phyloP scores from a whole-genome alignment of 2,113 vertebrate genomes.

The rat (Rattus norvegicus) region DNA sequence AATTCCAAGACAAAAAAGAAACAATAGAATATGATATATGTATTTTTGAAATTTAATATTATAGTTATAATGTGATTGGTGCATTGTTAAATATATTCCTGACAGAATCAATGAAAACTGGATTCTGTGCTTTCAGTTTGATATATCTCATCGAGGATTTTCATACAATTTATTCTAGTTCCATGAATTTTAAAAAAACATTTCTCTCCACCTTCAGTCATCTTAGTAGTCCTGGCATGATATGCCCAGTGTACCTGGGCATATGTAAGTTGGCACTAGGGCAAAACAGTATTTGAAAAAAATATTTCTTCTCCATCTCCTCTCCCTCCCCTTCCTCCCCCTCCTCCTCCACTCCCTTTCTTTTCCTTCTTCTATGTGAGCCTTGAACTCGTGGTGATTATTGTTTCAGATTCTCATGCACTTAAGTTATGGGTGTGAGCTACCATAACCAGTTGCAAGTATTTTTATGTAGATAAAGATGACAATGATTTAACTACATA shows the following conservation, averaged over 20 bases:
- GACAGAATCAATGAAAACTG: not conserved
- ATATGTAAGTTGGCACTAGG: not conserved
- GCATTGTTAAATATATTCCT: not conserved
- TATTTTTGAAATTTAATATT: not conserved
- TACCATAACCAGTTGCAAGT: not conserved
- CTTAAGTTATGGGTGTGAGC: not conserved
- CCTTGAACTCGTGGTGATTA: not conserved
- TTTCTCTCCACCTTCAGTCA: not conserved
- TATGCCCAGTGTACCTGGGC: not conserved
- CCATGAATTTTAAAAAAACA: not conserved
- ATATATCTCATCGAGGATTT: not conserved
- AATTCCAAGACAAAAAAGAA: conserved; percentile 6
- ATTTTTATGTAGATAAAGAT: not conserved
- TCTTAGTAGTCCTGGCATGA: not conserved
- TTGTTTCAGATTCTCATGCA: not conserved
- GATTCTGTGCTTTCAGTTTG: not conserved
- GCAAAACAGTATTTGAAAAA: not conserved
- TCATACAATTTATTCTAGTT: not conserved
- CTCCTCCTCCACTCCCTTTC: not conserved
- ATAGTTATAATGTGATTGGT: not conserved
- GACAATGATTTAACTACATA: not conserved
- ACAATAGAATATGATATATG: not conserved
- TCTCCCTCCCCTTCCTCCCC: not conserved
- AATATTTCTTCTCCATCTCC: accelerated
- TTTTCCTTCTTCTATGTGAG: not conserved